These are phyloP conservation scores for Sakesphorus luctuosus DNA, from an alignment of 2,113 vertebrate species.

Conservation along the genomic window DNA sequence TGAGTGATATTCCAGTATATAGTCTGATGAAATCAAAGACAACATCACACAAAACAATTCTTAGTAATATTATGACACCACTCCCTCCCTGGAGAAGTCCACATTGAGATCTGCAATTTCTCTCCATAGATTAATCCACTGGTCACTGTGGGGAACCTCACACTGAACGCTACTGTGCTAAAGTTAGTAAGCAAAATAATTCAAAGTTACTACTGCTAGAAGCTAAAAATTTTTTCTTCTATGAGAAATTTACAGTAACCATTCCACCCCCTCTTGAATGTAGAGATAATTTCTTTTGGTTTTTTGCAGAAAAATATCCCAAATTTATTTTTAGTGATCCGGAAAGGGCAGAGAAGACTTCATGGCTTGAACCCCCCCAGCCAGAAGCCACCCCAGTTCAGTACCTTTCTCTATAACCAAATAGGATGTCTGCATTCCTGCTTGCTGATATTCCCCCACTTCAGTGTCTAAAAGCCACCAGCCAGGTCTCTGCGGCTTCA, in stretches of 20 bases:
- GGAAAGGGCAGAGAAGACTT: neutral
- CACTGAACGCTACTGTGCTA: neutral
- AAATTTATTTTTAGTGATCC: neutral
- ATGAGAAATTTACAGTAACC: neutral
- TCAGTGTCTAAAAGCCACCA: constrained; percentile 93
- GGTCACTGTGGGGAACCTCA: neutral
- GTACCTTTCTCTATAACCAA: constrained; percentile 89
- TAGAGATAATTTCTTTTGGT: neutral
- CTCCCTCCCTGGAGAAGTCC: neutral
- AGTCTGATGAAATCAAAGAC: neutral
- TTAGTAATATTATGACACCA: neutral
- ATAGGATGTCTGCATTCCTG: constrained; percentile 91
- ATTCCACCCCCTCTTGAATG: neutral
- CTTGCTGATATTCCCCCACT: constrained; percentile 85
- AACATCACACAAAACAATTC: neutral
- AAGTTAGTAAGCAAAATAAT: neutral
- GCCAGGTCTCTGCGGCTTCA: constrained; percentile 88
- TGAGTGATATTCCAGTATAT: neutral
- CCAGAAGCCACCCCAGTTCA: neutral
- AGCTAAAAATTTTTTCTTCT: neutral
- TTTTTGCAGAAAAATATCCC: neutral
- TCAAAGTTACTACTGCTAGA: neutral
- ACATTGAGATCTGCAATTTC: neutral
- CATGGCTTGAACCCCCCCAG: neutral
- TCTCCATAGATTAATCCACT: neutral